Conservation (phyloP, 1,140 invertebrate species). For the Choristoneura fumiferana region DNA sequence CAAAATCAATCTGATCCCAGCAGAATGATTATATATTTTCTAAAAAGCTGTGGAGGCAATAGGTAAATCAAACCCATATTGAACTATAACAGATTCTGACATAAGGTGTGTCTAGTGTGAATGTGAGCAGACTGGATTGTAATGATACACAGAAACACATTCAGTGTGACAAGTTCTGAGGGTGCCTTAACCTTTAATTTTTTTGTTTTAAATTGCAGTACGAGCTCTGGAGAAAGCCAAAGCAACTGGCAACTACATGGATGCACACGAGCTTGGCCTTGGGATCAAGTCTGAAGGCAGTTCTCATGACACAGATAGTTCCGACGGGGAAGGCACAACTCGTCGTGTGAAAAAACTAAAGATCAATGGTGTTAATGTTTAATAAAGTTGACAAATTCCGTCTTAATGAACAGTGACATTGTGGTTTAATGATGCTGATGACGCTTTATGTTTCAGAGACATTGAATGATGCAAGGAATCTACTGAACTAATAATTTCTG, state of each 20-base stretch:
- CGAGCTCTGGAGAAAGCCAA: conserved; percentile 83
- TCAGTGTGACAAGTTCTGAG: too few species aligned
- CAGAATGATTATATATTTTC: too few species aligned
- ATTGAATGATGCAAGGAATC: too few species aligned
- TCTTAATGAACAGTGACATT: neutral
- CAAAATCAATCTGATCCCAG: too few species aligned
- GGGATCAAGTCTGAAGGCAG: conserved; percentile 74
- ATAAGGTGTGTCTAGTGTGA: too few species aligned
- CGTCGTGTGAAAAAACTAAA: conserved; percentile 74
- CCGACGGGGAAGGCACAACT: conserved; percentile 74
- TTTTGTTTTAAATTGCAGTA: conserved; percentile 63
- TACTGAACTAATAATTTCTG: too few species aligned
- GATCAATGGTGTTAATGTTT: conserved; percentile 70
- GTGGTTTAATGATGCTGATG: neutral
- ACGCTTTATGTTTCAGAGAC: neutral
- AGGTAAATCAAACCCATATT: too few species aligned
- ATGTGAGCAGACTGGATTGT: too few species aligned
- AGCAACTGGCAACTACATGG: conserved; percentile 81
- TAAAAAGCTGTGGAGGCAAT: too few species aligned
- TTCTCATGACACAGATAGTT: conserved; percentile 75
- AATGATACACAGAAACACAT: too few species aligned
- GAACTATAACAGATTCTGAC: too few species aligned
- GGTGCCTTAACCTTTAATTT: neutral
- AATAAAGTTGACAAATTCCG: too few species aligned
- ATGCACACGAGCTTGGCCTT: conserved; percentile 64